Evolutionary conservation across 2,888 invertebrate genomes (phyloP).

Genomic region (Oligia strigilis): DNA sequence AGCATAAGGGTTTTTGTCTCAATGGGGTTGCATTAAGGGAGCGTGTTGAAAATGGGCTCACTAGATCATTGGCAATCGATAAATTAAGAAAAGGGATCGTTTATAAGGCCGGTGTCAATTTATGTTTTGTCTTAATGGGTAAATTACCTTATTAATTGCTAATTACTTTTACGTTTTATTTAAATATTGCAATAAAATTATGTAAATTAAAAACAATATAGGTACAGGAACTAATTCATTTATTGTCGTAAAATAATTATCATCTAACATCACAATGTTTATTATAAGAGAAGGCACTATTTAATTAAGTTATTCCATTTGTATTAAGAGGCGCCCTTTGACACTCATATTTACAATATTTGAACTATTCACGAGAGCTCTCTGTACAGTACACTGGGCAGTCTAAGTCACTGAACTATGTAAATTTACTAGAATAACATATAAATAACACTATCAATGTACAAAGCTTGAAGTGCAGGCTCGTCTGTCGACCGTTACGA

Average conservation of each 20-base stretch:
- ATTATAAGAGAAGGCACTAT: conserved; percentile 83
- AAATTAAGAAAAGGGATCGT: conserved; percentile 33
- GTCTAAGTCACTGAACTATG: conserved; percentile 54
- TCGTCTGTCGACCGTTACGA: conserved; percentile 82
- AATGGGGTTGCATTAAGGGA: conserved; percentile 72
- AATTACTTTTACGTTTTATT: too few relatives aligned
- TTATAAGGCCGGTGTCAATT: background rate
- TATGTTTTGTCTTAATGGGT: background rate
- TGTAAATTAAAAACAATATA: conserved; percentile 18
- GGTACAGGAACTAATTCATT: conserved; percentile 56
- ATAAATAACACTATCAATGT: conserved; percentile 57
- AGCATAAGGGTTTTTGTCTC: conserved; percentile 82
- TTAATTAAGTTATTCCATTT: conserved; percentile 70
- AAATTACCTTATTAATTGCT: too few relatives aligned
- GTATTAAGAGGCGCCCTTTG: conserved; percentile 79
- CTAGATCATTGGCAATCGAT: conserved; percentile 68
- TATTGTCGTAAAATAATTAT: conserved; percentile 59
- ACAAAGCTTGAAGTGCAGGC: conserved; percentile 68
- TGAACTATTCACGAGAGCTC: conserved; percentile 45
- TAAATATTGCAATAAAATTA: background rate
- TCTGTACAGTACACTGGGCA: conserved; percentile 22
- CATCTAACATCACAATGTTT: conserved; percentile 85
- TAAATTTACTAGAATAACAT: conserved; percentile 44
- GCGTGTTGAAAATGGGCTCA: conserved; percentile 75
- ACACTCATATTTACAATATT: conserved; percentile 63